Percentiles rank a stretch among this genome's conserved stretches.
Conservation (phyloP, 2,888 invertebrate genomes). For the Perizoma affinitatum region DNA sequence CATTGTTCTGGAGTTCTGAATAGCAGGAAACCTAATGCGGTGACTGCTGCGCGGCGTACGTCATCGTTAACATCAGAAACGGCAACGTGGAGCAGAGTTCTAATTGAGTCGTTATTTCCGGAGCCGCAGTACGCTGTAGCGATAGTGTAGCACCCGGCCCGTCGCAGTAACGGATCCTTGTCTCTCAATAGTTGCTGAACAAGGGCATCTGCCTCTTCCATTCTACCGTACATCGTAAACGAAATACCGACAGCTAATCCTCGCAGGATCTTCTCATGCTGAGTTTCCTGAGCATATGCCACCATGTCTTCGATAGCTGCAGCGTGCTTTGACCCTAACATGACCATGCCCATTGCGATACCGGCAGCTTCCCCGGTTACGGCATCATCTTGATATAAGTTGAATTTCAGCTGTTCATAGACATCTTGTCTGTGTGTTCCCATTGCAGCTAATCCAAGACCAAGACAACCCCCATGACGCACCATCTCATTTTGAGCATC, state of each 20-base stretch:
- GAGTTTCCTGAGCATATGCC: slow-evolving; percentile 96
- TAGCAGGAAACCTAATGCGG: slow-evolving; percentile 98
- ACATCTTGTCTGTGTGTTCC: slow-evolving; percentile 97
- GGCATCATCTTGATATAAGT: slow-evolving; percentile 99
- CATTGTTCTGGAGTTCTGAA: slow-evolving; percentile 99
- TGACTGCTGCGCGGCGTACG: slow-evolving; percentile 98
- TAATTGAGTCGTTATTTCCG: slow-evolving; percentile 98
- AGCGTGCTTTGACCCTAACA: slow-evolving; percentile 97
- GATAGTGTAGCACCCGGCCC: slow-evolving; percentile 98
- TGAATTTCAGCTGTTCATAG: slow-evolving; percentile 98
- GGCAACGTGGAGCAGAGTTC: slow-evolving; percentile 96
- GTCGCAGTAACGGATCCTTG: slow-evolving; percentile 96
- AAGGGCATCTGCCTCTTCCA: slow-evolving; percentile 98
- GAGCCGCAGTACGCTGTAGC: slow-evolving; percentile 99
- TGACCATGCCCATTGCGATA: slow-evolving; percentile 99
- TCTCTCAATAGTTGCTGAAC: slow-evolving; percentile 95
- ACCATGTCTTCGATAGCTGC: slow-evolving; percentile 97
- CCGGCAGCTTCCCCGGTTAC: slow-evolving; percentile 99
- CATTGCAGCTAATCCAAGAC: slow-evolving; percentile 98
- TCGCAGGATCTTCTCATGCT: slow-evolving; percentile 98
- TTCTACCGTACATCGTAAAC: slow-evolving; percentile 97
- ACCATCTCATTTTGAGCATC: slow-evolving; percentile 99
- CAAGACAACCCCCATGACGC: slow-evolving; percentile 98
- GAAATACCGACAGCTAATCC: slow-evolving; percentile 98
- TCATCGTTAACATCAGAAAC: slow-evolving; percentile 99